Percentiles rank a stretch among this genome's conserved stretches.
Evolutionary conservation across 1,140 invertebrate species (phyloP).

Genomic region (Diorhabda sublineata): DNA sequence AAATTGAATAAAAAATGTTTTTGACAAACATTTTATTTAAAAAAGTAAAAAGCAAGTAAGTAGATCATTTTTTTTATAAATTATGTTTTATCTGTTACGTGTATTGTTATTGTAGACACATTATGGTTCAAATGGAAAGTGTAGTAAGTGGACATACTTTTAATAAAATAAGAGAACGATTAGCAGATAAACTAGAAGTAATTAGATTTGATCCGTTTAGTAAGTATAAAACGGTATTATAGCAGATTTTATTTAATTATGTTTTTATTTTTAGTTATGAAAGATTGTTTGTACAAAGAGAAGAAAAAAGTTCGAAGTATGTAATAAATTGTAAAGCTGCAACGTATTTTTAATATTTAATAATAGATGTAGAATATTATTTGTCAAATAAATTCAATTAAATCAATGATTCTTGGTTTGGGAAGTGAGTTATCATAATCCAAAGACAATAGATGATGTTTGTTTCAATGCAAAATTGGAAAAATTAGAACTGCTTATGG

Average conservation of each 20-base stretch:
- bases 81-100: neutral
- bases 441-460: no score
- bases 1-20: constrained; percentile 33
- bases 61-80: constrained; percentile 5
- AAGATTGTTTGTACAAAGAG: constrained; percentile 60
- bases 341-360: no score
- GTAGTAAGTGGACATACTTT: constrained; percentile 69
- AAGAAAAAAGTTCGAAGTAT: constrained; percentile 62
- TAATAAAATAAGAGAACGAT: constrained; percentile 61
- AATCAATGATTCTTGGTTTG: no score
- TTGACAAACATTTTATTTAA: constrained; percentile 43
- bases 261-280: constrained; percentile 57
- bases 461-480: no score
- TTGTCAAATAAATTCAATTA: no score
- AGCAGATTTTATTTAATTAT: constrained; percentile 6
- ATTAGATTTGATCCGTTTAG: constrained; percentile 72
- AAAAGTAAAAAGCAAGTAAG: constrained; percentile 45
- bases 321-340: constrained; percentile 15
- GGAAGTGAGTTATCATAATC: no score
- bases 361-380: no score
- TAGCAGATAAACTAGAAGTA: constrained; percentile 73
- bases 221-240: constrained; percentile 50
- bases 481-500: no score
- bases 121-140: constrained; percentile 76
- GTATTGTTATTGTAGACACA: constrained; percentile 51